These are phyloP conservation scores for Gorsachius goisagi DNA, from an alignment of 2,113 vertebrate genomes.

Conservation along the genomic window DNA sequence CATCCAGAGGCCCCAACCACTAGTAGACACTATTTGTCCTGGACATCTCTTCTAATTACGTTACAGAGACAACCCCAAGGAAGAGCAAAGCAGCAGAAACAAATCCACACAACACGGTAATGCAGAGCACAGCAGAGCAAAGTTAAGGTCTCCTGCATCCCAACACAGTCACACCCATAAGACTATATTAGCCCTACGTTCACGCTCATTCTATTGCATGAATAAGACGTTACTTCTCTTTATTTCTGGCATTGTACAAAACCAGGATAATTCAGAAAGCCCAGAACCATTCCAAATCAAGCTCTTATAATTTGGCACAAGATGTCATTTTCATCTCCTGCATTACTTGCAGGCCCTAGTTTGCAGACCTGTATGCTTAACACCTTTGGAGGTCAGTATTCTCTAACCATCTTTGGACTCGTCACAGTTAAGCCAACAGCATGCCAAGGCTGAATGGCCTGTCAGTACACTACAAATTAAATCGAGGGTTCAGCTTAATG, in stretches of 20 bases:
- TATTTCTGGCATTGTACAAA: background rate
- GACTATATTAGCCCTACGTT: rapidly evolving
- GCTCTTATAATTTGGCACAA: background rate
- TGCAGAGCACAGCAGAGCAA: background rate
- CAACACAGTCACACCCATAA: background rate
- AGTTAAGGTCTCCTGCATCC: background rate
- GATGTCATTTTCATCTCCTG: background rate
- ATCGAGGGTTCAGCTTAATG: background rate
- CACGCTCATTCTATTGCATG: background rate
- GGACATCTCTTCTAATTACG: background rate
- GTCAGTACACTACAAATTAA: background rate
- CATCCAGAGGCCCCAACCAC: background rate
- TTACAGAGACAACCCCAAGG: background rate
- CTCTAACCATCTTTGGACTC: background rate
- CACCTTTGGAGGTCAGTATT: background rate
- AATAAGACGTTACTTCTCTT: background rate
- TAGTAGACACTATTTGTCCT: background rate
- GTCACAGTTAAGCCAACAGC: background rate
- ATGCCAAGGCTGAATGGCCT: background rate
- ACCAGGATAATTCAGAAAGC: background rate
- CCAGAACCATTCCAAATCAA: background rate
- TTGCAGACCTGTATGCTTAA: background rate
- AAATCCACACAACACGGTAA: background rate
- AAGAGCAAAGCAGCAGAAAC: background rate
- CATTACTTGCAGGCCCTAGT: background rate